These are phyloP conservation scores for Petrolisthes manimaculis DNA, from an alignment of 2,888 invertebrate species.

Conservation along the genomic window DNA sequence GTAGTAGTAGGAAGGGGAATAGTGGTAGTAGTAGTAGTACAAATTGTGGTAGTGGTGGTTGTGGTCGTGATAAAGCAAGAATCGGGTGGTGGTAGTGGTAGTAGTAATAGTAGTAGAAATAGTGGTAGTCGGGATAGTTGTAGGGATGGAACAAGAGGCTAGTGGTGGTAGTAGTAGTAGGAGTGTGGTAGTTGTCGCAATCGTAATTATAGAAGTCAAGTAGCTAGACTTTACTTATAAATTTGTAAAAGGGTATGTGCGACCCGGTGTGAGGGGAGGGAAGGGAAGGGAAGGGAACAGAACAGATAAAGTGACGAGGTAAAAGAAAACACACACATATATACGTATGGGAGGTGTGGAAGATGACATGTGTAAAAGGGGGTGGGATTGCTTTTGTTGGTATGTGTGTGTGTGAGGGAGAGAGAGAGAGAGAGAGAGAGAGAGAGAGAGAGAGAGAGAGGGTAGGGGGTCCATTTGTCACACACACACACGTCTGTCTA, in stretches of 20 bases:
- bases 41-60: background rate
- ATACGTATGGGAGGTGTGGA: background rate
- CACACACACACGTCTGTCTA: background rate
- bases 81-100: background rate
- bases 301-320: conserved; percentile 10
- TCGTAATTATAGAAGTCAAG: background rate
- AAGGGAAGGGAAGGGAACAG: conserved; percentile 13
- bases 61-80: too few species aligned
- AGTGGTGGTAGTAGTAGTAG: background rate
- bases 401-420: background rate
- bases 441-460: conserved; percentile 3
- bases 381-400: background rate
- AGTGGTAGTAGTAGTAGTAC: background rate
- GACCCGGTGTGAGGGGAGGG: background rate
- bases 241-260: too few species aligned
- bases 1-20: too few species aligned
- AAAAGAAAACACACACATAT: background rate
- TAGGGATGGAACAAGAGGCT: background rate
- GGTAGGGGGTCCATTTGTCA: background rate
- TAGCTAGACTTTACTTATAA: too few species aligned
- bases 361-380: conserved; percentile 7
- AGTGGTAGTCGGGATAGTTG: background rate
- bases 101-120: background rate
- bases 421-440: conserved; percentile 25
- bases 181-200: background rate